These are phyloP conservation scores for Brienomyrus longianalis DNA, from an alignment of 2,113 vertebrate genomes.

Conservation along the genomic window DNA sequence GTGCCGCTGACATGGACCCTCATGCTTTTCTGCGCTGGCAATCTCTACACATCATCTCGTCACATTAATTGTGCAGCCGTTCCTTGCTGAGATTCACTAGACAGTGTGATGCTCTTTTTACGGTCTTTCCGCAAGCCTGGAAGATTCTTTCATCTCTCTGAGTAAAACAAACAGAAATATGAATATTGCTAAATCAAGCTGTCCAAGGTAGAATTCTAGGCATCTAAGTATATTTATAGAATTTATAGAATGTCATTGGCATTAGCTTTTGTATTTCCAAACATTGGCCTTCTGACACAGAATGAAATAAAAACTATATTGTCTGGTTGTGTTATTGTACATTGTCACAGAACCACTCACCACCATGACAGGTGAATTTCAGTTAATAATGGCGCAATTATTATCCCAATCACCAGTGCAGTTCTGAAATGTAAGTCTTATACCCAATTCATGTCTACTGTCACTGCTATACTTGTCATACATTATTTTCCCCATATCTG, in stretches of 20 bases:
- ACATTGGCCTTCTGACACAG: neutral
- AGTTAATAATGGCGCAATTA: neutral
- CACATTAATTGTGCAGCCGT: neutral
- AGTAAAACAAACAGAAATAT: constrained; percentile 5
- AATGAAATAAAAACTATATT: neutral
- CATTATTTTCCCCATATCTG: neutral
- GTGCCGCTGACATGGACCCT: neutral
- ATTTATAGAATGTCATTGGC: neutral
- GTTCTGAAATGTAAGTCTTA: neutral
- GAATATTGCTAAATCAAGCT: constrained; percentile 1
- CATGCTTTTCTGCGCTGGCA: neutral
- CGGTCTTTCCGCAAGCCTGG: neutral
- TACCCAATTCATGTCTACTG: neutral
- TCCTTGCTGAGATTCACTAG: neutral
- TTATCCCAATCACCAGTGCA: neutral
- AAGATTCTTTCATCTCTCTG: neutral
- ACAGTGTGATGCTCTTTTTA: neutral
- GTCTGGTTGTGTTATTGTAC: neutral
- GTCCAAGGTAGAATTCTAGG: neutral
- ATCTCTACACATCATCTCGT: neutral
- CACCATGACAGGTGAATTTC: neutral
- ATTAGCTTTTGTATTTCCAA: neutral
- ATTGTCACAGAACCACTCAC: neutral
- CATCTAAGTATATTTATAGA: neutral
- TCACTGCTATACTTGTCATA: neutral